Conservation (phyloP, 2,888 invertebrate genomes). For the Thysanoteuthis rhombus region DNA sequence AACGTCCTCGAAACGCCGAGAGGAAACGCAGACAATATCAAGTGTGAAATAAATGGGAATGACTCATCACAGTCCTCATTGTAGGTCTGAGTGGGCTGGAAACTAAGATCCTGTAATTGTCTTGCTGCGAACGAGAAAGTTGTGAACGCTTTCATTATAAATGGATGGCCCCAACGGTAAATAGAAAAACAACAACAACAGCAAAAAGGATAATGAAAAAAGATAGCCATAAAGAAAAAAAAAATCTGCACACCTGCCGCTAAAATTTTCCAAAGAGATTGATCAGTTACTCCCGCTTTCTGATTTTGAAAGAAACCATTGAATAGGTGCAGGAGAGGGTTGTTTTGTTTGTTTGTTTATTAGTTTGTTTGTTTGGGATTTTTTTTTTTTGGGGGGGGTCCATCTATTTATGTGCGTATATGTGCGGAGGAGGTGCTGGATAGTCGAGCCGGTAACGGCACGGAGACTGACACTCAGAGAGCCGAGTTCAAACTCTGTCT, state of each 20-base stretch:
- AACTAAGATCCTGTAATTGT: neutral
- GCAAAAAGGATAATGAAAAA: neutral
- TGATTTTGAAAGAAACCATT: neutral
- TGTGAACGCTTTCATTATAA: neutral
- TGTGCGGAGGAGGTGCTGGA: too few species aligned
- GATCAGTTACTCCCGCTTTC: neutral
- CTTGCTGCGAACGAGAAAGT: neutral
- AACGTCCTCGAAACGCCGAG: neutral
- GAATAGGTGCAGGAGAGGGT: neutral
- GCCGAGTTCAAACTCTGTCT: too few species aligned
- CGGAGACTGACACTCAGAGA: too few species aligned
- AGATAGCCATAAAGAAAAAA: too few species aligned
- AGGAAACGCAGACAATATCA: neutral
- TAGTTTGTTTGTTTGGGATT: too few species aligned
- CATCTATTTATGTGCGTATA: too few species aligned
- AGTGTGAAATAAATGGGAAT: neutral
- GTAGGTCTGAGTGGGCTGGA: neutral
- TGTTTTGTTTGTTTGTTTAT: neutral
- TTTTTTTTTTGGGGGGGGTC: too few species aligned
- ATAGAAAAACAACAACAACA: too few species aligned
- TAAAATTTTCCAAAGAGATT: neutral
- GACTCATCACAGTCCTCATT: neutral
- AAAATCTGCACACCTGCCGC: neutral
- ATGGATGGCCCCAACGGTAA: neutral
- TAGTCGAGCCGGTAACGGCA: too few species aligned